Percentiles rank a stretch among this genome's conserved stretches.
Evolutionary conservation across 2,797 vertebrate genomes (phyloP).

Genomic region (Falco rusticolus): DNA sequence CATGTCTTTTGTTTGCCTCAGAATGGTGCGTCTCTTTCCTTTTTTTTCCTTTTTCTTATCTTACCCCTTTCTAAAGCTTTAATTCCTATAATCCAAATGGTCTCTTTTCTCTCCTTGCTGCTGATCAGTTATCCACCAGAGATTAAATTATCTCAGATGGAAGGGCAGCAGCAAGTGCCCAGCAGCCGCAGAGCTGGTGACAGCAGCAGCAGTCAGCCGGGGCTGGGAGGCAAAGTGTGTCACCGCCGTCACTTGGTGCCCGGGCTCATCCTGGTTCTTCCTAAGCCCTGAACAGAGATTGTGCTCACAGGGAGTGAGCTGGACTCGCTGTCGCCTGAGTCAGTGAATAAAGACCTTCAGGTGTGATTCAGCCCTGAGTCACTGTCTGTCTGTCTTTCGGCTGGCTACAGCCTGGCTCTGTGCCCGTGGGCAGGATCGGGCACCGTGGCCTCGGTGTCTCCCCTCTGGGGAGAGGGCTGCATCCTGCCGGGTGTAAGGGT

Average conservation of each 20-base stretch:
- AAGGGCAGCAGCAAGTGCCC: neutral
- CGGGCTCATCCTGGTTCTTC: neutral
- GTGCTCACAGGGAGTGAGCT: accelerated
- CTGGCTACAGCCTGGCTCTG: neutral
- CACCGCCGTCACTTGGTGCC: accelerated
- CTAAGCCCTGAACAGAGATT: accelerated
- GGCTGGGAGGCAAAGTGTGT: neutral
- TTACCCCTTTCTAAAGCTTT: conserved; percentile 4
- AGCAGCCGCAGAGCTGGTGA: neutral
- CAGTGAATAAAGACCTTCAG: neutral
- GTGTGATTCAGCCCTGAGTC: conserved; percentile 16
- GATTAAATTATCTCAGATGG: neutral
- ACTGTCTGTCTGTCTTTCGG: neutral
- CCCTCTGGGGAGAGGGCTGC: neutral
- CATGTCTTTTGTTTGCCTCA: conserved; percentile 28
- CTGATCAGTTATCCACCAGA: neutral
- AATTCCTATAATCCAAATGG: neutral
- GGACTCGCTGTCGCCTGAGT: neutral
- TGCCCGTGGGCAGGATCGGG: neutral
- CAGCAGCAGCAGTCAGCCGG: neutral
- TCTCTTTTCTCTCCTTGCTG: neutral
- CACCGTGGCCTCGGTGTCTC: too few species aligned
- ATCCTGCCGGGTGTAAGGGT: accelerated
- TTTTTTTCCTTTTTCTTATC: neutral
- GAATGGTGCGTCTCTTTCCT: neutral